These are phyloP conservation scores for Chironomus tentans DNA, from an alignment of 2,888 invertebrate species.

Conservation along the genomic window DNA sequence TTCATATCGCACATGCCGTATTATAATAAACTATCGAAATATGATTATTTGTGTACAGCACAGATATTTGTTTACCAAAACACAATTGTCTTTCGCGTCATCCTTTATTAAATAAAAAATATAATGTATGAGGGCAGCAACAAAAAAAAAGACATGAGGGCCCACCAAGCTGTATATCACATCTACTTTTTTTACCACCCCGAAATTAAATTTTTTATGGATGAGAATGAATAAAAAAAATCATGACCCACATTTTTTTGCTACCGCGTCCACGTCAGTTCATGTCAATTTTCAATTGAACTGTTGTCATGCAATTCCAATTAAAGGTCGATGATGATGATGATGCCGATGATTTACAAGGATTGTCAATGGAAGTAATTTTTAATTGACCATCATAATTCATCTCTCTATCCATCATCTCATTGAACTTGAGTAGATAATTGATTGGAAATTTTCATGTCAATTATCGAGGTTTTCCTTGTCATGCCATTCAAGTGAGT, in stretches of 20 bases:
- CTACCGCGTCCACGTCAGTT: background rate
- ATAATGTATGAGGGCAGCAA: background rate
- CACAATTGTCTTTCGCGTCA: no score
- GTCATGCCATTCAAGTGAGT: background rate
- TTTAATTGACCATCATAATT: constrained; percentile 27
- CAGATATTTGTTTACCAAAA: no score
- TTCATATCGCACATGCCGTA: constrained; percentile 15
- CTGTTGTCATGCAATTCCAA: background rate
- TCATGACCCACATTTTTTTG: constrained; percentile 23
- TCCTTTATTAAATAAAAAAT: background rate
- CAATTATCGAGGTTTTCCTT: constrained; percentile 1
- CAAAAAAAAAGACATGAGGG: background rate
- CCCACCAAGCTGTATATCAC: no score
- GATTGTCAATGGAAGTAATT: background rate
- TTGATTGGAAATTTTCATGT: constrained; percentile 23
- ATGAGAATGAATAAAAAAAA: constrained; percentile 3
- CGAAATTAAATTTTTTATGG: background rate
- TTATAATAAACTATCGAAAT: no score
- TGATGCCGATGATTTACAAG: constrained; percentile 7
- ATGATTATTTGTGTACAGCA: no score
- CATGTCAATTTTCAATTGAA: background rate
- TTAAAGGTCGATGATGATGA: background rate
- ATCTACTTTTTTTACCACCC: constrained; percentile 9
- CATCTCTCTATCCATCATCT: background rate
- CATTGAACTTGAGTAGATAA: background rate